These are phyloP conservation scores for Papilio protenor DNA, from an alignment of 2,888 invertebrate species.

Conservation along the genomic window DNA sequence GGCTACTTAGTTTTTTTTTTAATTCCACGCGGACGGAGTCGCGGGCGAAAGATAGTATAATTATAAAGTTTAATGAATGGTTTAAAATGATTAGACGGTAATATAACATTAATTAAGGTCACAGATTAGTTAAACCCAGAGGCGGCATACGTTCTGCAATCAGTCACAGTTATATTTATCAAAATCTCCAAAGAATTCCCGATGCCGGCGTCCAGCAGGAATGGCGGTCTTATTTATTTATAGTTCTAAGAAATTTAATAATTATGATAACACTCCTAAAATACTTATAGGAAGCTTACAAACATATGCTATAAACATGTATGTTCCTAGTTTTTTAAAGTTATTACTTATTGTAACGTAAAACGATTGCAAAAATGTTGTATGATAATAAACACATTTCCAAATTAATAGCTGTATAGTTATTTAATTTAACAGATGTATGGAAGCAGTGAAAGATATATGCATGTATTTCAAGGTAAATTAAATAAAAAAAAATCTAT, in stretches of 20 bases:
- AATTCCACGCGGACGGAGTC: no score
- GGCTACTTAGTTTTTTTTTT: no score
- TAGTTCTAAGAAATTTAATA: slow-evolving; percentile 22
- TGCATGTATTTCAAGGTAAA: neutral
- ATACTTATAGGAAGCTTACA: neutral
- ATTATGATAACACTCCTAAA: neutral
- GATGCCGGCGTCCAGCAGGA: slow-evolving; percentile 38
- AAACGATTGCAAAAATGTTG: no score
- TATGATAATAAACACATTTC: no score
- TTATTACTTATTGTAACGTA: no score
- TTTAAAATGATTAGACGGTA: neutral
- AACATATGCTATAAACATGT: neutral
- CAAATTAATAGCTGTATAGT: no score
- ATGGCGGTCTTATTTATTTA: slow-evolving; percentile 38
- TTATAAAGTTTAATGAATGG: neutral
- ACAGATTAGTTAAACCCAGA: slow-evolving; percentile 47
- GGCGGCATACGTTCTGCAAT: slow-evolving; percentile 45
- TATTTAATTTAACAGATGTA: no score
- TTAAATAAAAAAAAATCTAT: neutral
- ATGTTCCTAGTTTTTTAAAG: neutral
- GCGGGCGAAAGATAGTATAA: no score
- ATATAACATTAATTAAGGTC: slow-evolving; percentile 48
- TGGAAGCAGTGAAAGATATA: no score
- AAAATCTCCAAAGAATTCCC: slow-evolving; percentile 36
- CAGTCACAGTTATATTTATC: slow-evolving; percentile 50